These are phyloP conservation scores for Schlechtendalia chinensis DNA, from an alignment of 1,140 invertebrate species.

Conservation along the genomic window DNA sequence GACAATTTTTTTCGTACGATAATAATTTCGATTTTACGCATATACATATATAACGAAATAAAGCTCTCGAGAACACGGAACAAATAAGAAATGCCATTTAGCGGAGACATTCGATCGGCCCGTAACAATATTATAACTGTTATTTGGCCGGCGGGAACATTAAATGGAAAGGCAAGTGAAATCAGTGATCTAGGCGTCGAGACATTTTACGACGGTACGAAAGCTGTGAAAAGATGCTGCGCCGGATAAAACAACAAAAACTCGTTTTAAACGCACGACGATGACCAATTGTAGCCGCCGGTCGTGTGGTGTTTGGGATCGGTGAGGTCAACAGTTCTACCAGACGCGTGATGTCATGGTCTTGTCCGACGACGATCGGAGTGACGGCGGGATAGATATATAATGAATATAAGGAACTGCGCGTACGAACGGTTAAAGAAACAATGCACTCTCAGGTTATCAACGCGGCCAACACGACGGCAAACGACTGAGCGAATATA, in stretches of 20 bases:
- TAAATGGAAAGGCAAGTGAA: constrained; percentile 39
- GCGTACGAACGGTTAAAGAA: background rate
- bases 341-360: constrained; percentile 22
- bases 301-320: constrained; percentile 5
- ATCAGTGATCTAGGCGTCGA: constrained; percentile 12
- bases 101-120: background rate
- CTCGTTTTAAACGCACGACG: constrained; percentile 31
- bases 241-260: background rate
- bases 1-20: too few species aligned
- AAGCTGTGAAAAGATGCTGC: background rate
- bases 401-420: background rate
- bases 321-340: constrained; percentile 2
- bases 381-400: background rate
- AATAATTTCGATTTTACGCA: too few species aligned
- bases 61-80: too few species aligned
- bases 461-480: too few species aligned
- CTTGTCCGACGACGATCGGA: background rate
- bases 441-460: background rate
- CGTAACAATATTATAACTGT: background rate
- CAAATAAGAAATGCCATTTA: too few species aligned
- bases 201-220: constrained; percentile 7
- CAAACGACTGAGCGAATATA: too few species aligned
- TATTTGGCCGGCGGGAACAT: background rate
- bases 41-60: background rate
- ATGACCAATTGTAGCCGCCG: background rate